Evolutionary conservation across 53 echinoderm and acorn worm species (phyloP), one percentile per base, ranked within the genome.

Genomic region (Holothuria leucospilota): DNA sequence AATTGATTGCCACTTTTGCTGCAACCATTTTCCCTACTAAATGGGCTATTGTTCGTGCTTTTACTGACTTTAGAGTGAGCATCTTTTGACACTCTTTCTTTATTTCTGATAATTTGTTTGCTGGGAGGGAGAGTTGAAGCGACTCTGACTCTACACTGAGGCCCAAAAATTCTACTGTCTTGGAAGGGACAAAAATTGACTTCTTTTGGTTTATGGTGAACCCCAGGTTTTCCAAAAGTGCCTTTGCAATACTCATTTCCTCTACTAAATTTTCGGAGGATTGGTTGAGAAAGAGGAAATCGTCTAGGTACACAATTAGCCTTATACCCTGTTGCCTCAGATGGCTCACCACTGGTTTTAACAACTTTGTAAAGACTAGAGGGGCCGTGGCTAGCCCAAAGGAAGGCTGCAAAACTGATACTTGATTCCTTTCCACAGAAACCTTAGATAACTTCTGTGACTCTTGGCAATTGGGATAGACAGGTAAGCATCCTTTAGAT

Each of bases 291-390:
- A 58, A 79, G 18, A 79, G 79, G 61, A 79, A 79, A 34, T 79
- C 59, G 79, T 79, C 79, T 29, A 79, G 79, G 15, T 79, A 79
- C 30, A 79, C 59, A 24, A 79, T 24, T 18, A 79, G 20, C 8
- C 79, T 59, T 60, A 79, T 59, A 9, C 61, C 79, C 51, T 79
- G 79, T 30, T 25, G 29, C 26, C 30, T 23, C 79, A 59, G 58
- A 56, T 56, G 58, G 2, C 24, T 51, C 18, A 28, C 60, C 78
- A 78, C 59, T 29, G 59, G 71, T 71, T 78, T n/a, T n/a, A n/a
- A n/a, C n/a, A n/a, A n/a, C n/a, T n/a, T n/a, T 78, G 78, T 78
- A 51, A 60, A 78, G 18, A 78, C 13, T 53, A 79, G 29, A n/a
- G 61, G 79, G 59, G 79, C 26, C 27, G 4, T 20, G 9, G 29